phyloP scores from a whole-genome alignment of 2,113 vertebrate species.

The Ornithorhynchus anatinus region DNA sequence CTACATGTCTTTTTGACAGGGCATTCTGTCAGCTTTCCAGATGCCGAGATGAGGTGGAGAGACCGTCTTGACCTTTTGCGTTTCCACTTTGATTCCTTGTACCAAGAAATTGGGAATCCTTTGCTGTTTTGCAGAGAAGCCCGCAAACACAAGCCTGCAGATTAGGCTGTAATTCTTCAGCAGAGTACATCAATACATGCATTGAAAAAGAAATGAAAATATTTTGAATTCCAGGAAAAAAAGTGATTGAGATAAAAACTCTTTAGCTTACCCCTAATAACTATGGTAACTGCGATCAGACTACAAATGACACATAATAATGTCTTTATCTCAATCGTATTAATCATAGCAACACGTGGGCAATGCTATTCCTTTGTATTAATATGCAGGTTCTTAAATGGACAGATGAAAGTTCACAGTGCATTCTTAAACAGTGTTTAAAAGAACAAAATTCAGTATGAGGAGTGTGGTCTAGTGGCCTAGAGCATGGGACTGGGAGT shows the following conservation, averaged over 20 bases:
- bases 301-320: accelerated
- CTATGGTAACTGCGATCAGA: accelerated
- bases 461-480: too few species aligned
- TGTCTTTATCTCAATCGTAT: accelerated
- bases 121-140: background rate
- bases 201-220: too few species aligned
- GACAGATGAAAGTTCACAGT: too few species aligned
- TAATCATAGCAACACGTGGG: too few species aligned
- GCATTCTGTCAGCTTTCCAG: accelerated
- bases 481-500: too few species aligned
- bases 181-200: too few species aligned
- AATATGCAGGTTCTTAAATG: background rate
- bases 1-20: accelerated
- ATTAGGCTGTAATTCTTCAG: background rate
- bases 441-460: too few species aligned
- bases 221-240: too few species aligned
- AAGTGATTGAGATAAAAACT: too few species aligned
- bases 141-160: background rate
- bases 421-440: too few species aligned
- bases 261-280: accelerated
- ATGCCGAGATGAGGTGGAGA: background rate
- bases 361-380: too few species aligned
- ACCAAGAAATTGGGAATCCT: background rate
- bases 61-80: accelerated
- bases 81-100: background rate